Base-by-base conservation (phyloP, 2,797 vertebrate species). In the Myotis planiceps region DNA sequence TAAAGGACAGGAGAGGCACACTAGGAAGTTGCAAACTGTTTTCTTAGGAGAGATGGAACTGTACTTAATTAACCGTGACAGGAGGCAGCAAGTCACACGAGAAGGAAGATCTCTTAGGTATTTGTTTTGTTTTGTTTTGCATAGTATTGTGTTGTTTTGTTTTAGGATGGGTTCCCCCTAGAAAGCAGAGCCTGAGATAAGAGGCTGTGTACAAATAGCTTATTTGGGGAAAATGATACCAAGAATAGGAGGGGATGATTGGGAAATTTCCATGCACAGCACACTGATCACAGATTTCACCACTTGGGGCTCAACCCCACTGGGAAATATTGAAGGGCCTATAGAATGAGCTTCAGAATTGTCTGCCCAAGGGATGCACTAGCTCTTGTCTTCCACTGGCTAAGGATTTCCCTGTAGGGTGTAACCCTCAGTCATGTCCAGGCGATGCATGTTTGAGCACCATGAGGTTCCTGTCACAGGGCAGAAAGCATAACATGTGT, bases 181-280 rank as follows among this genome's bases (percentile, higher is more conserved):
- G 58, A 60, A 58, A 27, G 25, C 10, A 58, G 58, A 90, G 4
- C 5, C 72, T 79, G 55, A 93, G 60, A 55, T 37, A 74, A 94
- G 21, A 82, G 4, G 4, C n/a, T 92, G 14, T 18, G 15, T n/a
- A 19, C 14, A 34, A 42, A 75, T 12, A 90, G 25, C 55, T 81
- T 95, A 78, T 84, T 84, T 72, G 49, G 47, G n/a, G 45, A 51
- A 88, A 94, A 75, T 45, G 27, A 92, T 45, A 45, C 12, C 68
- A 82, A 93, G 34, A 89, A 76, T 32, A 75, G 45, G 29, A 68
- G 12, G 0, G 10, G 55, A 84, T 51, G 53, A 51, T 3, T 82
- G 45, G 32, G 42, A 90, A 90, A 76, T 49, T 27, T 49, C 18
- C 19, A 42, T 76, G 19, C 47, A 58, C 29, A 69, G 9, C 45